Percentiles rank a stretch among this genome's conserved stretches.
These are phyloP conservation scores for Pygocentrus nattereri DNA, from an alignment of 2,797 vertebrate species.

Conservation along the genomic window DNA sequence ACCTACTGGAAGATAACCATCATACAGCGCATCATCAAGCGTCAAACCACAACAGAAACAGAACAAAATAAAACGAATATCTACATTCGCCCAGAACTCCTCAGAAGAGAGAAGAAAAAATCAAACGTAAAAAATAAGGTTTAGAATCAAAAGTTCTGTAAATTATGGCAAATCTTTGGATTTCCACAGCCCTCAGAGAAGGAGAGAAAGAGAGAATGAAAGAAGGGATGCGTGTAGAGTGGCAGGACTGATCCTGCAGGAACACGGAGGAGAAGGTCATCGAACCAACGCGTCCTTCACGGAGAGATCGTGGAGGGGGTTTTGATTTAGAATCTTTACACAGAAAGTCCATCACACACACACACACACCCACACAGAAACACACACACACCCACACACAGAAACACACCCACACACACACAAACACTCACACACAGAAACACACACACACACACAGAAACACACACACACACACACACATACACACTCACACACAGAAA, in stretches of 20 bases:
- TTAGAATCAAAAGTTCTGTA: slow-evolving; percentile 24
- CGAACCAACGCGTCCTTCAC: neutral
- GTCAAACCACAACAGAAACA: neutral
- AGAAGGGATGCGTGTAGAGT: neutral
- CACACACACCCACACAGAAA: no score
- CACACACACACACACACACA: no score
- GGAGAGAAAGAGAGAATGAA: neutral
- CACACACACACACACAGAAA: neutral
- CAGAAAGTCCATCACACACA: neutral
- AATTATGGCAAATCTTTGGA: slow-evolving; percentile 49
- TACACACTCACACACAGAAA: no score
- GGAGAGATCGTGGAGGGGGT: no score
- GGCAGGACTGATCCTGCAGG: no score
- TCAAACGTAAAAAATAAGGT: slow-evolving; percentile 15
- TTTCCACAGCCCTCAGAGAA: neutral
- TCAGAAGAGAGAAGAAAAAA: neutral
- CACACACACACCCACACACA: no score
- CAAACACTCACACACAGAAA: neutral
- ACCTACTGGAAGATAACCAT: no score
- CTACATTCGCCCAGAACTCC: neutral
- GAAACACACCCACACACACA: neutral
- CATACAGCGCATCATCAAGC: no score
- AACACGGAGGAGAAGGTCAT: no score
- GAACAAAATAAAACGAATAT: neutral
- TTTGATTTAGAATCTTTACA: neutral